Evolutionary conservation across 2,797 vertebrate species (phyloP).

Genomic region (Gobionotothen gibberifrons): DNA sequence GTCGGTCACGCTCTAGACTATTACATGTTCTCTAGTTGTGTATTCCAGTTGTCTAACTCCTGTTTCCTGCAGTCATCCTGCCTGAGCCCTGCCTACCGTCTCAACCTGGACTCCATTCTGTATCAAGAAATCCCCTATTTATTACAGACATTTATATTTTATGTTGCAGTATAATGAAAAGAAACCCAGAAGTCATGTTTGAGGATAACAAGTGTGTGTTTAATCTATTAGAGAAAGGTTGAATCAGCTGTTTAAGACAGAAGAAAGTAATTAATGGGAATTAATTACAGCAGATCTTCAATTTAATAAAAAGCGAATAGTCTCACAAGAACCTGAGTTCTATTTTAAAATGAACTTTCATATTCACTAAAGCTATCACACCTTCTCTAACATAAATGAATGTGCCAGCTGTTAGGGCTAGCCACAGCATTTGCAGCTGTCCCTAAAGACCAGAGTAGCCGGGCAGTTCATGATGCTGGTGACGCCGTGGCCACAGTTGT

Average conservation of each 20-base stretch:
- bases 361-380: neutral
- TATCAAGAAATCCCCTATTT: too few species aligned
- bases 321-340: neutral
- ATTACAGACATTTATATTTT: too few species aligned
- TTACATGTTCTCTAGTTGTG: too few species aligned
- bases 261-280: neutral
- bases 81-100: too few species aligned
- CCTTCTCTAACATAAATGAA: too few species aligned
- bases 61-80: too few species aligned
- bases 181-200: neutral
- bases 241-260: neutral
- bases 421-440: conserved; percentile 74
- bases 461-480: conserved; percentile 60
- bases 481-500: conserved; percentile 62
- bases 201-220: neutral
- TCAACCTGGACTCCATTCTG: too few species aligned
- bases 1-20: too few species aligned
- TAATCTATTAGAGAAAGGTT: neutral
- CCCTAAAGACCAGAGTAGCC: conserved; percentile 57
- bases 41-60: too few species aligned
- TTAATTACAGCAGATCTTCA: too few species aligned
- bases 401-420: conserved; percentile 34
- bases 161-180: too few species aligned
- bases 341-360: neutral
- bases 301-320: too few species aligned